Conservation (phyloP, 2,797 vertebrate genomes). For the Poecile montanus region DNA sequence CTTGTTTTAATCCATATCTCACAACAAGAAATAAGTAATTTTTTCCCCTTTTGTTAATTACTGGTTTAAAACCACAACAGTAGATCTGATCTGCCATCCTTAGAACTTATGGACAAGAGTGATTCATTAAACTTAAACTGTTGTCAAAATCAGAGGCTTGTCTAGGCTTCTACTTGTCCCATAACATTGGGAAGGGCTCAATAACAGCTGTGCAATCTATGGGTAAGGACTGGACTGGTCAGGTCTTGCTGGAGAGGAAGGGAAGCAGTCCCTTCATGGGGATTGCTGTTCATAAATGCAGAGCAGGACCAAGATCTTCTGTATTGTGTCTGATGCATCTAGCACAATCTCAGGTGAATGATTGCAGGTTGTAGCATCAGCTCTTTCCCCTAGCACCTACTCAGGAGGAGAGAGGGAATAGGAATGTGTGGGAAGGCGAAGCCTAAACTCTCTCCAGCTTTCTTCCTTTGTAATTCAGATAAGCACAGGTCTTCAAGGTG, state of each 20-base stretch:
- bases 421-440: not conserved
- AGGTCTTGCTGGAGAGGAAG: not conserved
- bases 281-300: not conserved
- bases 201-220: not conserved
- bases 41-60: no score
- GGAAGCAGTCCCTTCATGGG: not conserved
- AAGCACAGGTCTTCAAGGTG: not conserved
- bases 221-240: not conserved
- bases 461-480: not conserved
- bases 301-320: not conserved
- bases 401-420: not conserved
- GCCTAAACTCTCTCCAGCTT: not conserved
- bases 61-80: no score
- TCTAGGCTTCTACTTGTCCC: not conserved
- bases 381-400: not conserved
- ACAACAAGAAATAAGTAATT: no score
- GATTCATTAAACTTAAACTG: not conserved
- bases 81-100: not conserved
- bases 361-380: not conserved
- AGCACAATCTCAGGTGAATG: not conserved
- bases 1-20: no score
- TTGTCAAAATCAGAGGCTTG: not conserved
- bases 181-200: not conserved
- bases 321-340: no score
- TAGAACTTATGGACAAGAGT: not conserved